Conservation (phyloP, 2,113 vertebrate genomes). For the Archocentrus centrarchus region DNA sequence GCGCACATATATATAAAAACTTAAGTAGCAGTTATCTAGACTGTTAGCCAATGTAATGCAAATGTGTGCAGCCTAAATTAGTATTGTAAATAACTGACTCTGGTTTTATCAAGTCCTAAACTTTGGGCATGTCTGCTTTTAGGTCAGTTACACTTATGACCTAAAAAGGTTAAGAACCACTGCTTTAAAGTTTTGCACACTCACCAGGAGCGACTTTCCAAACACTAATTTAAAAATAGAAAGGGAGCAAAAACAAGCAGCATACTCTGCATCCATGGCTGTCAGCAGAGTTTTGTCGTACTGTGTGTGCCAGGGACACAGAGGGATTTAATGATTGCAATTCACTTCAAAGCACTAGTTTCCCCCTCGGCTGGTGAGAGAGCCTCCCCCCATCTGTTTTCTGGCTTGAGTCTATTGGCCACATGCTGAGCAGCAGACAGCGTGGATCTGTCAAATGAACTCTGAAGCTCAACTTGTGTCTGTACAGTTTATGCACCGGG, state of each 20-base stretch:
- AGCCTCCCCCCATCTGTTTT: conserved; percentile 29
- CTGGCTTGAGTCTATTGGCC: conserved; percentile 17
- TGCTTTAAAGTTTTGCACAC: background rate
- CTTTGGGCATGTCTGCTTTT: background rate
- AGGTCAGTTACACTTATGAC: background rate
- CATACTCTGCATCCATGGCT: background rate
- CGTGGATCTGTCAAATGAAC: conserved; percentile 35
- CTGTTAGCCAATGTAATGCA: background rate
- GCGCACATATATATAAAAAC: too few relatives aligned
- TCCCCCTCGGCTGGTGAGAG: conserved; percentile 11
- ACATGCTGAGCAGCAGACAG: conserved; percentile 45
- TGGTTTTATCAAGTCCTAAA: background rate
- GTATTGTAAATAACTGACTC: background rate
- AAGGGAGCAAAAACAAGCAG: conserved; percentile 7
- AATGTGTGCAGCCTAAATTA: background rate
- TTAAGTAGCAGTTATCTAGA: background rate
- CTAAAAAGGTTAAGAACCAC: background rate
- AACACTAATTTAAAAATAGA: conserved; percentile 7
- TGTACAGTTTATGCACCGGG: background rate
- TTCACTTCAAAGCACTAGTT: conserved; percentile 51
- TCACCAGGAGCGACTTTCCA: background rate
- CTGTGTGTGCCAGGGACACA: conserved; percentile 22
- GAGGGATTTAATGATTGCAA: conserved; percentile 41
- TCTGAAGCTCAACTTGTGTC: conserved; percentile 2
- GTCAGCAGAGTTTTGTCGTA: conserved; percentile 21